phyloP scores from a whole-genome alignment of 2,888 invertebrate genomes.

The Sericinus montela region DNA sequence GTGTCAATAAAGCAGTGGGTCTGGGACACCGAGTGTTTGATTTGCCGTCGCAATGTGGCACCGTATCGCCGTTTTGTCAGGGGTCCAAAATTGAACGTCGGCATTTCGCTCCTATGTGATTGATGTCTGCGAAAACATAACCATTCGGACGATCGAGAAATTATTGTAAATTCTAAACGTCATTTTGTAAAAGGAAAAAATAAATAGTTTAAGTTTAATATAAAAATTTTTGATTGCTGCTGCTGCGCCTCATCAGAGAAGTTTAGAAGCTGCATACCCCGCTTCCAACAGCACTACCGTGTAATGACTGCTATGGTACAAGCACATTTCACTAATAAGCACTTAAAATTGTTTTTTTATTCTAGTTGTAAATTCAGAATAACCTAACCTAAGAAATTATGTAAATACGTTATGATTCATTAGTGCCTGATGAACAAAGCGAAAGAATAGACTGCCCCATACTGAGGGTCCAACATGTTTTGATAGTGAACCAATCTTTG shows the following conservation, averaged over 20 bases:
- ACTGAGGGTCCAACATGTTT: too few relatives aligned
- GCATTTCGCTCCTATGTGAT: constrained; percentile 50
- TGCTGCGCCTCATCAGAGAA: not conserved
- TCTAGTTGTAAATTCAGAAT: too few relatives aligned
- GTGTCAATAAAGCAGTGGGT: constrained; percentile 80
- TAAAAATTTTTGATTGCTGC: constrained; percentile 57
- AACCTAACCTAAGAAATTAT: too few relatives aligned
- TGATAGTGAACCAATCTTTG: too few relatives aligned
- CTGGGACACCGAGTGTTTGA: constrained; percentile 74
- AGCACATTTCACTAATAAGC: not conserved
- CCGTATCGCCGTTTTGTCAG: constrained; percentile 63
- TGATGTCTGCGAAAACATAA: constrained; percentile 38
- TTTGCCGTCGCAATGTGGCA: constrained; percentile 57
- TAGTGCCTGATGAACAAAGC: too few relatives aligned
- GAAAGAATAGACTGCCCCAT: too few relatives aligned
- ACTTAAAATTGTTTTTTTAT: too few relatives aligned
- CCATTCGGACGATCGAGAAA: constrained; percentile 48
- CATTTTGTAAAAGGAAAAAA: constrained; percentile 74
- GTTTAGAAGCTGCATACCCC: not conserved
- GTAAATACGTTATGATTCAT: too few relatives aligned
- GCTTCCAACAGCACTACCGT: not conserved
- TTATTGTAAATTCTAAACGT: constrained; percentile 72
- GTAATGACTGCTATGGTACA: not conserved
- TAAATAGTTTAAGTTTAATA: constrained; percentile 76
- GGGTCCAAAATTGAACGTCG: constrained; percentile 60